phyloP scores from a whole-genome alignment of 2,113 vertebrate species.

The Callionymus lyra region DNA sequence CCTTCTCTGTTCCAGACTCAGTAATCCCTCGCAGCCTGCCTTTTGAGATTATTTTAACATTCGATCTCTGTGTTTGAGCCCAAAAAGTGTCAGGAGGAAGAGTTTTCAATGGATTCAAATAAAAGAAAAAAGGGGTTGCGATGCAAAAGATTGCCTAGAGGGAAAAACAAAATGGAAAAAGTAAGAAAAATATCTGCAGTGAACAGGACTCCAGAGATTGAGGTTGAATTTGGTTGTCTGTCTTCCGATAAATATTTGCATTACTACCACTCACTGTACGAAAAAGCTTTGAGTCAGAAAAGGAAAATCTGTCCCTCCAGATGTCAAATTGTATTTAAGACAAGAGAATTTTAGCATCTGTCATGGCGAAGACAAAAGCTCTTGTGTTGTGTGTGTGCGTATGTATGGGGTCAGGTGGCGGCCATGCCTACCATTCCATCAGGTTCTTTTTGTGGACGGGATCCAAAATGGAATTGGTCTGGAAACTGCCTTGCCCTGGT shows the following conservation, averaged over 20 bases:
- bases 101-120: too few relatives aligned
- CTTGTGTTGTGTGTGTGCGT: slow-evolving; percentile 24
- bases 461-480: slow-evolving; percentile 9
- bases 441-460: slow-evolving; percentile 36
- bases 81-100: neutral
- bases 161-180: neutral
- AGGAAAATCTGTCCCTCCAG: too few relatives aligned
- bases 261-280: too few relatives aligned
- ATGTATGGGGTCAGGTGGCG: slow-evolving; percentile 33
- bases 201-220: too few relatives aligned
- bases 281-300: too few relatives aligned
- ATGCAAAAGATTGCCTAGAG: neutral
- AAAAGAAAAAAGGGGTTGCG: too few relatives aligned
- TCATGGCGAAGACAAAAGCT: slow-evolving; percentile 47
- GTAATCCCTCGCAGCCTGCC: slow-evolving; percentile 27
- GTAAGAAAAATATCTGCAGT: neutral
- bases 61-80: slow-evolving; percentile 5
- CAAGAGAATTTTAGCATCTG: slow-evolving; percentile 43
- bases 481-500: too few relatives aligned
- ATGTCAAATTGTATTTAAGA: too few relatives aligned
- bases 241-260: too few relatives aligned
- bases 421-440: slow-evolving; percentile 21
- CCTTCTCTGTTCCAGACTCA: slow-evolving; percentile 18
- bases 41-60: slow-evolving; percentile 24
- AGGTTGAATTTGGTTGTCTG: too few relatives aligned